Evolutionary conservation across 2,888 invertebrate genomes (phyloP).

Genomic region (Peribatodes rhomboidaria): DNA sequence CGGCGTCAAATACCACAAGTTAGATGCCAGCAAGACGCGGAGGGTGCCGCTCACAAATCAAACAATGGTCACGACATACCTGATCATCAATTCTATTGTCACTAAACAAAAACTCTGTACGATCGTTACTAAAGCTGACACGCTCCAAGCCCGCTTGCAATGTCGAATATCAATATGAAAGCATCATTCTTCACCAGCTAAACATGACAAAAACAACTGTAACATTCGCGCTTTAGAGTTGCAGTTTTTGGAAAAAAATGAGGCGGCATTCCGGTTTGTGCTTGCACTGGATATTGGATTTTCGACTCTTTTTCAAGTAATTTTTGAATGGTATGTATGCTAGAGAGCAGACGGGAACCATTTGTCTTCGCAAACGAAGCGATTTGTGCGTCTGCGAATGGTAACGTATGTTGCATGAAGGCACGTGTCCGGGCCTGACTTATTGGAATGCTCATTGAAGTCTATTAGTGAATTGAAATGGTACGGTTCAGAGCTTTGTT

Average conservation of each 20-base stretch:
- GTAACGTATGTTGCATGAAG: slow-evolving; percentile 80
- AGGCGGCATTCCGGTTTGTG: slow-evolving; percentile 50
- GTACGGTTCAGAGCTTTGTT: slow-evolving; percentile 37
- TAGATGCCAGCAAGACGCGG: slow-evolving; percentile 69
- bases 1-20: slow-evolving; percentile 79
- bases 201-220: slow-evolving; percentile 51
- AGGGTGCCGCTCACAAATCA: slow-evolving; percentile 70
- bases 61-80: slow-evolving; percentile 77
- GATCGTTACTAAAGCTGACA: slow-evolving; percentile 65
- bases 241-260: slow-evolving; percentile 55
- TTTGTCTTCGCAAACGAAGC: slow-evolving; percentile 85
- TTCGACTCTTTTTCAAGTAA: slow-evolving; percentile 74
- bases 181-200: slow-evolving; percentile 64
- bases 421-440: slow-evolving; percentile 76
- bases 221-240: slow-evolving; percentile 36
- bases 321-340: slow-evolving; percentile 76
- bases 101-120: slow-evolving; percentile 66
- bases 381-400: slow-evolving; percentile 83
- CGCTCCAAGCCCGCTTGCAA: slow-evolving; percentile 41
- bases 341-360: slow-evolving; percentile 71
- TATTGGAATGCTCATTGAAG: slow-evolving; percentile 73
- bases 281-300: slow-evolving; percentile 71
- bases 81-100: slow-evolving; percentile 71
- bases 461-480: slow-evolving; percentile 72
- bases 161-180: slow-evolving; percentile 62